Evolutionary conservation across 2,888 invertebrate genomes (phyloP), one percentile per base, ranked within the genome.

Genomic region (Trachelus troglodyta): DNA sequence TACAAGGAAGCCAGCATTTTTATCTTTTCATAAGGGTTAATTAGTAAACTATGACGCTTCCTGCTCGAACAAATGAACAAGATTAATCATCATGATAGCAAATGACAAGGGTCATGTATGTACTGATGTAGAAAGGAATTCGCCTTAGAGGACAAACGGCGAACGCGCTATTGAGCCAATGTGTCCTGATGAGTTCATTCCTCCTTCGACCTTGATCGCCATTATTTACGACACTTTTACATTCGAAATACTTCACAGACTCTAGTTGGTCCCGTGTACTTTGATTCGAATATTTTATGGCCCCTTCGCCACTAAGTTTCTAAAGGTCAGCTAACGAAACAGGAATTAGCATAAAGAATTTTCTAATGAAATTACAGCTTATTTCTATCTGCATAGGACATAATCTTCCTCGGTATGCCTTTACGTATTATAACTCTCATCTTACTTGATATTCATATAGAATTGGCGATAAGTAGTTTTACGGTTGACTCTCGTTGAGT

Each of bases 291-390:
- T 0, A 23, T 56, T 56, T 56, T 56, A 23, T 56, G 15, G 15
- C 6, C 9, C 4, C 15, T 6, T 40, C 40, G 15, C 15, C 15
- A 15, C 15, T 15, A 40, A 1, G 56, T 9, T 23, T 23, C 6
- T 23, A 6, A 23, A 56, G 56, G 23, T 15, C 15, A 40, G 40
- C 56, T 9, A 23, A 23, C 6, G 56, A 56, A 56, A 31, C 35
- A 73, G 75, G 78, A 77, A 81, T 81, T 80, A 81, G 74, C 79
- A 81, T 81, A 81, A 82, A 82, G 80, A 82, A 82, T 84, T 80
- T 82, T 79, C 76, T 77, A 9, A 56, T 56, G 4, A 6, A 15
- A 40, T 40, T 12, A 40, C 23, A 40, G 6, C 15, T 15, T 9
- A 56, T 2, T 9, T 23, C 0, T 1, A 40, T 40, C 23, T 40